Evolutionary conservation across 2,113 vertebrate species (phyloP).

Genomic region (Morone chrysops): DNA sequence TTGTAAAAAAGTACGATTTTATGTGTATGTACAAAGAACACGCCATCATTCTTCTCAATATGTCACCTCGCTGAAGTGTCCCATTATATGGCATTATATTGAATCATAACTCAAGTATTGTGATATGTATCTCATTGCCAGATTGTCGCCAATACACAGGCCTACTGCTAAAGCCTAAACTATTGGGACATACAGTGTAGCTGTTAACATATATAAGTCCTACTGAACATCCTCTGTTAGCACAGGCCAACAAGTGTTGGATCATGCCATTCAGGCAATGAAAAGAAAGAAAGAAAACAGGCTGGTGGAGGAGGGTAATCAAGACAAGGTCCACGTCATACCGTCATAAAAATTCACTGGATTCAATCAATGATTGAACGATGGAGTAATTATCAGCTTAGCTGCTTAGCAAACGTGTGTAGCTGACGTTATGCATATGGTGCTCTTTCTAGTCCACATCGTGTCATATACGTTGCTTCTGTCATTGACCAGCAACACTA

Average conservation of each 20-base stretch:
- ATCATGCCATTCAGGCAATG: not conserved
- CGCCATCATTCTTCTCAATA: no score
- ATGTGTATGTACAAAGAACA: no score
- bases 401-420: not conserved
- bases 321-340: not conserved
- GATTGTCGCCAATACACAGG: not conserved
- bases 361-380: not conserved
- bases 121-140: no score
- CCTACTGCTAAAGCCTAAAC: not conserved
- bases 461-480: not conserved
- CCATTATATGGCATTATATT: no score
- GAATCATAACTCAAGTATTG: not conserved
- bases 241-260: not conserved
- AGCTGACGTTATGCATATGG: not conserved
- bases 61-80: no score
- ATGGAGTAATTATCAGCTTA: not conserved
- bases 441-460: not conserved
- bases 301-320: not conserved
- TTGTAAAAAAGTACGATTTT: no score
- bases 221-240: not conserved
- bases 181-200: not conserved
- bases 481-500: not conserved
- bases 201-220: not conserved
- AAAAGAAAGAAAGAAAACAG: not conserved
- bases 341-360: not conserved